Percentiles rank a stretch among this genome's conserved stretches.
Conservation (phyloP, 2,888 invertebrate genomes). For the Cacoxenus indagator region DNA sequence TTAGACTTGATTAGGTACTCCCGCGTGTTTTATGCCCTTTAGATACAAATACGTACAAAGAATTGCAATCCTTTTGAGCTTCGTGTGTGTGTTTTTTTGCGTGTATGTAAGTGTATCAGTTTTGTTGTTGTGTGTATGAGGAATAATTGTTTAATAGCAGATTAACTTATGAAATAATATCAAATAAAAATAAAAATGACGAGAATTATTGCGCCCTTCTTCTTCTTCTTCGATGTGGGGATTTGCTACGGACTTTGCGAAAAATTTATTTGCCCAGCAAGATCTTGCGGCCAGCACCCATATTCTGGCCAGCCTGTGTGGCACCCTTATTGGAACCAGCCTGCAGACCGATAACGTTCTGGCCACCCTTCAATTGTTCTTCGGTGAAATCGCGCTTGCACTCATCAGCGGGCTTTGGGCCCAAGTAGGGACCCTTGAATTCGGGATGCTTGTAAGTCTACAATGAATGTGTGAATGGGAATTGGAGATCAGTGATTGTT, state of each 20-base stretch:
- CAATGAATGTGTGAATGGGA: constrained; percentile 13
- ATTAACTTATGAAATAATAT: constrained; percentile 20
- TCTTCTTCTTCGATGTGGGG: constrained; percentile 28
- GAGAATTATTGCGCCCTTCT: neutral
- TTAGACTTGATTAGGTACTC: constrained; percentile 11
- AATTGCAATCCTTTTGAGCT: constrained; percentile 34
- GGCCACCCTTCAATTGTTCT: constrained; percentile 89
- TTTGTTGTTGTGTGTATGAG: constrained; percentile 39
- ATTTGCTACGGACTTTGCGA: neutral
- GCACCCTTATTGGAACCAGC: constrained; percentile 97
- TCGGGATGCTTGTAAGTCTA: constrained; percentile 89
- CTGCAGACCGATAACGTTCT: constrained; percentile 92
- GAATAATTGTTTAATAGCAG: constrained; percentile 42
- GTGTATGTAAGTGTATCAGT: constrained; percentile 38
- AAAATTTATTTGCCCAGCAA: constrained; percentile 85
- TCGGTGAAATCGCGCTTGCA: constrained; percentile 95
- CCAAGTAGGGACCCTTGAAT: constrained; percentile 89
- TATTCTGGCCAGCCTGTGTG: constrained; percentile 90
- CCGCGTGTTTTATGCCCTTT: constrained; percentile 32
- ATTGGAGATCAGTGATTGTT: neutral
- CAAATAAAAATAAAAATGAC: neutral
- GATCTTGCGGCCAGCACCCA: constrained; percentile 92
- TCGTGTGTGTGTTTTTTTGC: constrained; percentile 28
- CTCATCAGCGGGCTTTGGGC: constrained; percentile 94
- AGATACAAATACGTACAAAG: constrained; percentile 37